phyloP scores from a whole-genome alignment of 1,140 invertebrate genomes.

The Akabosia matsudoensis region DNA sequence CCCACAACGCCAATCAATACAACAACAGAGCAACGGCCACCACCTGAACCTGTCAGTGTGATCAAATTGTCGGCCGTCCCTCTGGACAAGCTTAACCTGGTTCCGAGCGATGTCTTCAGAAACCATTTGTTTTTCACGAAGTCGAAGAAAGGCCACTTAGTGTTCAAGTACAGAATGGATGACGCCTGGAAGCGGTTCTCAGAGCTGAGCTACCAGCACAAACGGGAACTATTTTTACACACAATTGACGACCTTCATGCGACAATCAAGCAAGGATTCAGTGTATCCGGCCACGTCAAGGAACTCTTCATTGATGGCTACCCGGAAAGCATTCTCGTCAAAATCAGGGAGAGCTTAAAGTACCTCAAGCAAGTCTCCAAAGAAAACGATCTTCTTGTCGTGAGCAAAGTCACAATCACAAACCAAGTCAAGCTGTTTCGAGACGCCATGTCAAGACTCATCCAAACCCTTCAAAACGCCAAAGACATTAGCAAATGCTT shows the following conservation, averaged over 20 bases:
- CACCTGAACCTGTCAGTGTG: not conserved
- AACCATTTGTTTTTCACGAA: slow-evolving; percentile 10
- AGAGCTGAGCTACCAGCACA: not conserved
- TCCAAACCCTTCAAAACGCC: not conserved
- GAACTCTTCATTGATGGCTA: slow-evolving; percentile 13
- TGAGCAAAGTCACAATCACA: slow-evolving; percentile 8
- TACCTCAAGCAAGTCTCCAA: slow-evolving; percentile 6
- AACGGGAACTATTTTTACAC: not conserved
- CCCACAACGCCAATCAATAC: not conserved
- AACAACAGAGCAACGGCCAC: not conserved
- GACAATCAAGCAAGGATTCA: not conserved
- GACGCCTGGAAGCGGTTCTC: not conserved
- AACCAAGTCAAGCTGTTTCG: not conserved
- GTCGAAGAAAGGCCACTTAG: not conserved
- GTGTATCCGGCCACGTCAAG: not conserved
- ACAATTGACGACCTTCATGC: not conserved
- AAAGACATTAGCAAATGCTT: not conserved
- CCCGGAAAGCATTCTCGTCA: not conserved
- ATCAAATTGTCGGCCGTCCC: not conserved
- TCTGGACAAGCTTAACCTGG: not conserved
- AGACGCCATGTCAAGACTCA: not conserved
- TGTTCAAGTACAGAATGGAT: not conserved
- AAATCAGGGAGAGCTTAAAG: not conserved
- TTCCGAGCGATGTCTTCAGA: not conserved
- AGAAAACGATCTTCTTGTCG: not conserved